Base-by-base conservation (phyloP, 2,888 invertebrate species). In the Cartodere bifasciata region DNA sequence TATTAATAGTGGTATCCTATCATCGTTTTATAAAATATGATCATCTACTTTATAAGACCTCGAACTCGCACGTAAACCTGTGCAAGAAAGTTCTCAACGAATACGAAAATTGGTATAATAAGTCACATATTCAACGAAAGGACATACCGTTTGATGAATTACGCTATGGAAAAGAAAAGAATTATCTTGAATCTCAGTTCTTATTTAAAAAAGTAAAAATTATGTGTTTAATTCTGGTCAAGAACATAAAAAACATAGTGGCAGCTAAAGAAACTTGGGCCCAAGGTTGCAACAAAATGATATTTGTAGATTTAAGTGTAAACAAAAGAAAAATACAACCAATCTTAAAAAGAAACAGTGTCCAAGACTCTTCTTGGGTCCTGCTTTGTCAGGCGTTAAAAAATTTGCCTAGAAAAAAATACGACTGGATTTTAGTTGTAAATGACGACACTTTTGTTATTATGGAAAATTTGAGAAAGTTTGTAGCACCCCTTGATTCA, bases 381-480 rank as follows among this genome's bases (percentile, higher is more conserved):
- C 25, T 48, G 20, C 42, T 60, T 23, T 60, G 60, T 35, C 41
- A 48, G 20, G 33, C 36, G 4, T 35, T 60, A 31, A 39, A 43
- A 21, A 35, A 41, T 13, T 34, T 52, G 22, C 23, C 42, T 20
- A 31, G 41, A n/a, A 28, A 36, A 9, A n/a, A n/a, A n/a, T 47
- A 60, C 29, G 47, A 68, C 16, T 72, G 72, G 72, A 44, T 62
- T n/a, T 50, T 72, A 28, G 59, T 71, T 44, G 59, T 67, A 1
- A 62, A 63, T 36, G 70, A 72, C 40, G 62, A 67, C 38, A 65
- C 65, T 12, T 64, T 67, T 54, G 65, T 64, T 4, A 53, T 72
- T 26, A 52, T 66, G 10, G 70, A 72, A 48, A 72, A 72, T 53
- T 50, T 71, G 28, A 53, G 70, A 29, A 57, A 60, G 37, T 55